Evolutionary conservation across 1,140 invertebrate genomes (phyloP), one percentile per base, ranked within the genome.

Genomic region (Ditylenchus dipsaci): DNA sequence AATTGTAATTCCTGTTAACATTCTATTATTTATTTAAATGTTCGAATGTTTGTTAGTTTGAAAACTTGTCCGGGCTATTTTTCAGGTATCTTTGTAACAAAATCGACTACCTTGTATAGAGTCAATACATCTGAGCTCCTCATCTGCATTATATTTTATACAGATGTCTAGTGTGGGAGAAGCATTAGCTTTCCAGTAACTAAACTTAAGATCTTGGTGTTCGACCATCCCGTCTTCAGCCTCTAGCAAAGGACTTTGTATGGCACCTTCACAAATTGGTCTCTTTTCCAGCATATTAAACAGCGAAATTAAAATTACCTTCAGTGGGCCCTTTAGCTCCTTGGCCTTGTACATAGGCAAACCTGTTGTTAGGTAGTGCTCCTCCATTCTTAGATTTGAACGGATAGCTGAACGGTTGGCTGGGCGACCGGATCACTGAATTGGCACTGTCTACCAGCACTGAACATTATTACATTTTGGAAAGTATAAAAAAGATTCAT

Each of bases 311-410:
- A n/a, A n/a, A n/a, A n/a, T n/a, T n/a, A n/a, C n/a, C n/a, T 67
- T 71, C 68, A 42, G 67, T 70, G 11, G 63, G 63, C 17, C 33
- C 33, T 38, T 17, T 27, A 13, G 47, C 68, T 58, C 43, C 38
- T 29, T 45, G 68, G 43, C 68, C 68, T 49, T 70, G 68, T 15
- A 64, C 67, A 67, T 67, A 70, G 1, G 68, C 68, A 47, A 70
- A 70, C 19, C 57, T 47, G 19, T 70, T 61, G 27, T 61, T 61
- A 29, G 3, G n/a, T 7, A 53, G 3, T 11, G 33, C 33, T 38
- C 33, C 33, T 53, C 49, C 49, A 53, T 53, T 53, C 15, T 53
- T 53, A 26, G n/a, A 53, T 53, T 53, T 53, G 15, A 19, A 53
- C 11, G 33, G 33, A 11, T 38, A 38, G 33, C 33, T 53, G 15